Evolutionary conservation across 92 coral and sea anemone species (phyloP).

Genomic region (Zoanthus solanderi): DNA sequence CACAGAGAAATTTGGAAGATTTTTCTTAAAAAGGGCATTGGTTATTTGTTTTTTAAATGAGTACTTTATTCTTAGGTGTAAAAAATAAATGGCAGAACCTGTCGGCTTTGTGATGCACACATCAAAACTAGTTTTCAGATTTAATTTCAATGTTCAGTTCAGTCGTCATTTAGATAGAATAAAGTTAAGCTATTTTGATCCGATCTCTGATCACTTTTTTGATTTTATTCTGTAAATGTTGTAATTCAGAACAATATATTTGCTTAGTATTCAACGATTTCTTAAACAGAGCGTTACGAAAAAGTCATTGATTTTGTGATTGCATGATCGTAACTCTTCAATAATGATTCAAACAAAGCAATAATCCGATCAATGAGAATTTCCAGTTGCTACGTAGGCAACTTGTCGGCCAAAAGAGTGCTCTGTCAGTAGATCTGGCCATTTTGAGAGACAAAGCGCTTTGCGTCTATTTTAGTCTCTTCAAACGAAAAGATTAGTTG

Average conservation of each 20-base stretch:
- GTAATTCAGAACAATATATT: background rate
- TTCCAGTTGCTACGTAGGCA: slow-evolving; percentile 49
- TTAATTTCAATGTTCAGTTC: no score
- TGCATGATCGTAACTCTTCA: background rate
- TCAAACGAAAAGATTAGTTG: slow-evolving; percentile 8
- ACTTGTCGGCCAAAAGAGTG: slow-evolving; percentile 7
- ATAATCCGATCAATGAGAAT: slow-evolving; percentile 6
- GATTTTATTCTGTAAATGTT: background rate
- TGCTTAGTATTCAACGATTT: background rate
- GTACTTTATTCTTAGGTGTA: no score
- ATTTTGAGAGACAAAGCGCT: slow-evolving; percentile 22
- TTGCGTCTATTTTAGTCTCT: background rate
- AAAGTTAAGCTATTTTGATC: no score
- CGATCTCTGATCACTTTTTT: background rate
- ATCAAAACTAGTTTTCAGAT: no score
- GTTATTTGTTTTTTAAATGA: no score
- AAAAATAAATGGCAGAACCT: no score
- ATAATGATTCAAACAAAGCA: slow-evolving; percentile 21
- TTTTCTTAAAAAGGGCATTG: no score
- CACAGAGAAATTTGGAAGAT: no score
- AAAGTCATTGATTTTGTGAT: background rate
- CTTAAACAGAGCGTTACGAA: background rate
- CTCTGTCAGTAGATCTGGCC: background rate
- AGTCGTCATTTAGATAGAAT: no score
- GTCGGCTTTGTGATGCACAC: no score